Base-by-base conservation (phyloP, 2,888 invertebrate genomes). In the Resseliella maxima region DNA sequence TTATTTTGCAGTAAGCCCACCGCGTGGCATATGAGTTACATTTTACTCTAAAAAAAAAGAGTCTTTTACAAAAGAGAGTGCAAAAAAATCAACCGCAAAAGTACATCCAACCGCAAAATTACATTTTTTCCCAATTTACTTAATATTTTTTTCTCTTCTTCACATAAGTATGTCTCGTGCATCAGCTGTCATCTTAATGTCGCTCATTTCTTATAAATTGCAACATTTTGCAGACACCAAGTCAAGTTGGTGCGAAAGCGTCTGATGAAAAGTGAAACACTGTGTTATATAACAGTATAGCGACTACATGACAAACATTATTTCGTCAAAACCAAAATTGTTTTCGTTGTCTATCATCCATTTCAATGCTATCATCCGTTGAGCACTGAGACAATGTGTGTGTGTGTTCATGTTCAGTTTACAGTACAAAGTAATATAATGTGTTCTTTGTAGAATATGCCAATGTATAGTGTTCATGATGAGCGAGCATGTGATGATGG, bases 121-220 rank as follows among this genome's bases (percentile, higher is more conserved):
- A 72, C 31, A 18, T 31, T 72, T 72, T 72, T 31, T 15, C 2
- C 31, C 31, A 72, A 72, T 72, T 72, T 31, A 35, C 15, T 72
- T 31, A 31, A 35, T 31, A 15, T 35, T 27, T 72, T 27, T 8
- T 35, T 18, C n/a, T n/a, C n/a, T n/a, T n/a, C n/a, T n/a, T n/a
- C n/a, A n/a, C 27, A 72, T 35, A 72, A 72, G 15, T 72, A 31
- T 3, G n/a, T 72, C 35, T 72, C 72, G 72, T 31, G 72, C 72
- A 59, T 59, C 59, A 72, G 27, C 31, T 72, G 72, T 35, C 72
- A 72, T 31, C 27, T 72, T 72, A 72, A 72, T 72, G 35, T 72
- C 72, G 35, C 72, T 2, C 72, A 72, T 72, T 72, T 72, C 72
- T 72, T 35, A 72, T 72, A 21, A 31, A n/a, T 72, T 72, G 72